phyloP scores from a whole-genome alignment of 2,888 invertebrate genomes.

The Acronicta aceris region DNA sequence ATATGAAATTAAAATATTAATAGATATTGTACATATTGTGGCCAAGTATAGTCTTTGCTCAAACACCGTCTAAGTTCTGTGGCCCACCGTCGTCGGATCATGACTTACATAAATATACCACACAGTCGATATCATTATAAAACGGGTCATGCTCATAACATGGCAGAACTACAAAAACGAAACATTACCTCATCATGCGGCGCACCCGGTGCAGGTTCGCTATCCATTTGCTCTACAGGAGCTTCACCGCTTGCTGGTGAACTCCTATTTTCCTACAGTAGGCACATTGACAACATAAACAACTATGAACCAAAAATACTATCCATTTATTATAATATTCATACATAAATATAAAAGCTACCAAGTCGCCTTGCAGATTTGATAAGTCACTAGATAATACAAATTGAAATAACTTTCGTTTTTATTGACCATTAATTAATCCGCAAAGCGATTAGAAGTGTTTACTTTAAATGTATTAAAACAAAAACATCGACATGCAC shows the following conservation, averaged over 20 bases:
- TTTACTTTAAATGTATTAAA: constrained; percentile 12
- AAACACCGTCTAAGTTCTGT: background rate
- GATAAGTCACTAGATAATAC: constrained; percentile 1
- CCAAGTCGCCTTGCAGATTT: constrained; percentile 17
- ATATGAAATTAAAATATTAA: background rate
- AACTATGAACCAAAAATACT: constrained; percentile 52
- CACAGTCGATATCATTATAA: background rate
- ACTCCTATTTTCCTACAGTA: constrained; percentile 70
- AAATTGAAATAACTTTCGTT: background rate
- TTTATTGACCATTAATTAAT: constrained; percentile 4
- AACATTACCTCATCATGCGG: constrained; percentile 67
- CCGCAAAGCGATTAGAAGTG: constrained; percentile 19
- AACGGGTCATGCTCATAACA: constrained; percentile 26
- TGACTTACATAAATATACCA: constrained; percentile 6
- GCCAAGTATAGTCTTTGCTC: background rate
- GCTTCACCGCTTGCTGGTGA: constrained; percentile 63
- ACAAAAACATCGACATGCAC: constrained; percentile 38
- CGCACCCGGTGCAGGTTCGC: constrained; percentile 58
- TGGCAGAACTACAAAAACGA: constrained; percentile 36
- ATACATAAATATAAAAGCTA: constrained; percentile 22
- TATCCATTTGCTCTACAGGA: constrained; percentile 65
- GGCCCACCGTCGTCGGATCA: constrained; percentile 5
- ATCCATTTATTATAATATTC: constrained; percentile 27
- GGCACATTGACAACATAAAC: constrained; percentile 70
- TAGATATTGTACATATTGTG: no score